Evolutionary conservation across 1,140 invertebrate species (phyloP), one percentile per base, ranked within the genome.

Genomic region (Trachymyrmex cornetzi): DNA sequence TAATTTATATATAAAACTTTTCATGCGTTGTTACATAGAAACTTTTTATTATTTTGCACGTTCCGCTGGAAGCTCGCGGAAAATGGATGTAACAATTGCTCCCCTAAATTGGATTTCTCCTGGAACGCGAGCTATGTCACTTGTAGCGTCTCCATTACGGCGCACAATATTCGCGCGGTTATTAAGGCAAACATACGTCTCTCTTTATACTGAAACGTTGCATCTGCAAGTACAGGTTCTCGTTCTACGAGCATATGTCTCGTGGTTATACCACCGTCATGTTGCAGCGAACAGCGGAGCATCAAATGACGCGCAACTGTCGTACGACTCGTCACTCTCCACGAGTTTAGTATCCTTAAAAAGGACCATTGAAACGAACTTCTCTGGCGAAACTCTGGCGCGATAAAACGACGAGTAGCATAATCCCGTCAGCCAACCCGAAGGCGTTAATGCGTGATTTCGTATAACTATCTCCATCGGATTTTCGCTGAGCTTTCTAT

Each of bases 91-190:
- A 84, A 34, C 71, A 84, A 50, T 63, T 84, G 69, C 22, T 61
- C 44, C 38, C 50, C 14, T 84, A 84, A 84, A 74, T 74, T 72
- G 44, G 55, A 84, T 84, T 24, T 38, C 44, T 34, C 38, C 34
- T 22, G 38, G 53, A 74, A 72, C 80, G 55, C n/a, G 22, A 24
- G 53, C 34, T 74, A 50, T 61, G 75, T 84, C 67, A 74, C 38
- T 84, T 84, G 69, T 74, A 66, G 53, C 67, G 77, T 81, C 77
- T 81, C 77, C n/a, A 81, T 81, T 81, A 81, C 30, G 30, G 30
- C 77, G 57, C 77, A 55, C 22, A 48, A 50, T 66, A 50, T 48
- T 69, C 64, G 77, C 48, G 77, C 48, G 34, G 77, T 69, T 81
- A 81, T 81, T 81, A 81, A 81, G 30, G 77, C 77, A 64, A 81